Evolutionary conservation across 2,797 vertebrate genomes (phyloP).

Genomic region (Scolopax bukidnonensis): DNA sequence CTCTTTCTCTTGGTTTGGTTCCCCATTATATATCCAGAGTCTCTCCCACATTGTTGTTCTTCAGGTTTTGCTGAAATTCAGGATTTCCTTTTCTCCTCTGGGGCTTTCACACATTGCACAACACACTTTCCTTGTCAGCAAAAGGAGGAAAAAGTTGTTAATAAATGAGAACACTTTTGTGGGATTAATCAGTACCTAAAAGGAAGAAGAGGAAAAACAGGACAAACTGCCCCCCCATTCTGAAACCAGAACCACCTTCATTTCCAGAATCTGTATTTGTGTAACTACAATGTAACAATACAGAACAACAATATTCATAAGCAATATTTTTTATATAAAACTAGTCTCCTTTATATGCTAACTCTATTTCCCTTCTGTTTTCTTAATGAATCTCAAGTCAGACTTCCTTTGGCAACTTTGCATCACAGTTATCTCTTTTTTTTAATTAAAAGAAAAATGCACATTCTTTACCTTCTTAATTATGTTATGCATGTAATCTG

Average conservation of each 20-base stretch:
- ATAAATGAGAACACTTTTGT: accelerated
- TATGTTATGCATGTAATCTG: background rate
- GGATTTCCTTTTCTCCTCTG: background rate
- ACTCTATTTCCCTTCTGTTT: background rate
- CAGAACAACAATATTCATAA: background rate
- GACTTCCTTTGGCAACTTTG: background rate
- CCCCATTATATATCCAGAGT: background rate
- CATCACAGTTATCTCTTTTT: background rate
- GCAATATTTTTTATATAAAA: background rate
- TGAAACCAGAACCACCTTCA: background rate
- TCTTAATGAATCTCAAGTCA: background rate
- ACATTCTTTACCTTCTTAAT: background rate
- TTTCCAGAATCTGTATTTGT: background rate
- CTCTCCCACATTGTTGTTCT: background rate
- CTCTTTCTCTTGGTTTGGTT: background rate
- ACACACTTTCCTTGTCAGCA: background rate
- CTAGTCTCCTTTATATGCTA: background rate
- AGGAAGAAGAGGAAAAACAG: background rate
- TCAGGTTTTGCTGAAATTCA: constrained; percentile 24
- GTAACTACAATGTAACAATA: background rate
- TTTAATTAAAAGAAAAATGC: background rate
- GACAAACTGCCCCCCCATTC: background rate
- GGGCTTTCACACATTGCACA: constrained; percentile 4
- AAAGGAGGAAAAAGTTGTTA: background rate
- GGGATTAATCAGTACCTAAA: background rate